Conservation (phyloP, 2,888 invertebrate species). For the Stenichneumon culpator region DNA sequence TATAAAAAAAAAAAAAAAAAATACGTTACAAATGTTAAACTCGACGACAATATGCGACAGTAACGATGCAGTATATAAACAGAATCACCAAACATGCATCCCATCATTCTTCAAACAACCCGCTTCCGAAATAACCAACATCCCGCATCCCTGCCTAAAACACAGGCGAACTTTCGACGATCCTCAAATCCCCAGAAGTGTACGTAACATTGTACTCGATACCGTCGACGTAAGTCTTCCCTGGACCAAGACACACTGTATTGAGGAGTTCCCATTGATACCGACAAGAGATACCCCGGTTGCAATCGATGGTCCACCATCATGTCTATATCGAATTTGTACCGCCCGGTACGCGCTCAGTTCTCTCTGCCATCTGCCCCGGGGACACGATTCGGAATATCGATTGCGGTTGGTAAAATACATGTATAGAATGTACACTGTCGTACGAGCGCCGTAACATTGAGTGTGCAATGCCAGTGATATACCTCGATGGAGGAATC, state of each 20-base stretch:
- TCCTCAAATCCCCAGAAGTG: too few species aligned
- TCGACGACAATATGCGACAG: too few species aligned
- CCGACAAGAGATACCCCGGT: constrained; percentile 16
- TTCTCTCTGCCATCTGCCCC: constrained; percentile 47
- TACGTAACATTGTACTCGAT: background rate
- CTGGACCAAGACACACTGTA: background rate
- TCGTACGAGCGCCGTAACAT: constrained; percentile 6
- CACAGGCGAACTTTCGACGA: too few species aligned
- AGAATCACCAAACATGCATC: too few species aligned
- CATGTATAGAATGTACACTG: constrained; percentile 11
- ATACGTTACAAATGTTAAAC: too few species aligned
- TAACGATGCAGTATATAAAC: too few species aligned
- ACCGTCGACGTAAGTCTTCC: constrained; percentile 10
- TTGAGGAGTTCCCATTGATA: constrained; percentile 22
- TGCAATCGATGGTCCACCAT: constrained; percentile 37
- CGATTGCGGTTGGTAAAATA: constrained; percentile 33
- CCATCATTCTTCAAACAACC: too few species aligned
- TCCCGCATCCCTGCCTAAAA: too few species aligned
- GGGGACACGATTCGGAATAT: constrained; percentile 51
- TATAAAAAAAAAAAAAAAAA: too few species aligned
- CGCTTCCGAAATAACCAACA: too few species aligned
- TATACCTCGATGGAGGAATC: constrained; percentile 28
- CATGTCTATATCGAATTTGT: constrained; percentile 31
- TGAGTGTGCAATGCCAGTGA: background rate
- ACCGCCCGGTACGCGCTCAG: constrained; percentile 30